Percentiles rank a stretch among this genome's conserved stretches.
Conservation (phyloP, 2,797 vertebrate species). For the Denticeps clupeoides region DNA sequence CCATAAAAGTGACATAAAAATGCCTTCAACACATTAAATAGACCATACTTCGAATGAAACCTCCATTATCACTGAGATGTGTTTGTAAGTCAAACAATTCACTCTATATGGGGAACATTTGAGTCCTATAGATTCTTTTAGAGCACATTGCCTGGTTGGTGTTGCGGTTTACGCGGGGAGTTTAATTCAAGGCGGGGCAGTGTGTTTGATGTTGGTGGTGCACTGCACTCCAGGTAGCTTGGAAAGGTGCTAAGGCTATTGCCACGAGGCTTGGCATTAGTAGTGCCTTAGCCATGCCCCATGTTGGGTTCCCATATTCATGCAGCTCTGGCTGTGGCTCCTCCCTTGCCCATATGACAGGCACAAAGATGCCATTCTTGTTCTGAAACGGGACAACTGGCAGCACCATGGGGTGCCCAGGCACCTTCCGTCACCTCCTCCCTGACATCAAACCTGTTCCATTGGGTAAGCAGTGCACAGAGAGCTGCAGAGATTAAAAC, state of each 20-base stretch:
- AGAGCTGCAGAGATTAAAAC: not conserved
- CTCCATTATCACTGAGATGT: too few species aligned
- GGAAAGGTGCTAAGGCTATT: constrained; percentile 20
- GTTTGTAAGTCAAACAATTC: too few species aligned
- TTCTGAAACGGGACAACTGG: constrained; percentile 26
- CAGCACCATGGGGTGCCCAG: constrained; percentile 18
- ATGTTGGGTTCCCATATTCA: constrained; percentile 6
- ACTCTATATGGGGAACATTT: too few species aligned
- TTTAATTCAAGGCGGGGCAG: constrained; percentile 23
- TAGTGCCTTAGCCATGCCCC: not conserved
- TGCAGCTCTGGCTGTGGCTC: constrained; percentile 20
- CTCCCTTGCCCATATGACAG: constrained; percentile 13
- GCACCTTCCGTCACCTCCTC: constrained; percentile 25
- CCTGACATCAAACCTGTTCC: constrained; percentile 22
- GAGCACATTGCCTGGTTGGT: not conserved
- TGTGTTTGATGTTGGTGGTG: constrained; percentile 23
- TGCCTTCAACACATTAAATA: too few species aligned
- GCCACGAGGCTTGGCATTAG: constrained; percentile 12
- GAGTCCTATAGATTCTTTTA: too few species aligned
- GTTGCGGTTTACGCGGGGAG: constrained; percentile 10
- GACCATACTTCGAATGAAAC: too few species aligned
- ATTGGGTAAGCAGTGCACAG: constrained; percentile 16
- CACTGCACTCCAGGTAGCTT: constrained; percentile 9
- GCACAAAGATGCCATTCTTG: not conserved
- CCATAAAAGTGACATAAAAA: too few species aligned